phyloP scores from a whole-genome alignment of 53 echinoderm and acorn worm species.

The Crossaster papposus region DNA sequence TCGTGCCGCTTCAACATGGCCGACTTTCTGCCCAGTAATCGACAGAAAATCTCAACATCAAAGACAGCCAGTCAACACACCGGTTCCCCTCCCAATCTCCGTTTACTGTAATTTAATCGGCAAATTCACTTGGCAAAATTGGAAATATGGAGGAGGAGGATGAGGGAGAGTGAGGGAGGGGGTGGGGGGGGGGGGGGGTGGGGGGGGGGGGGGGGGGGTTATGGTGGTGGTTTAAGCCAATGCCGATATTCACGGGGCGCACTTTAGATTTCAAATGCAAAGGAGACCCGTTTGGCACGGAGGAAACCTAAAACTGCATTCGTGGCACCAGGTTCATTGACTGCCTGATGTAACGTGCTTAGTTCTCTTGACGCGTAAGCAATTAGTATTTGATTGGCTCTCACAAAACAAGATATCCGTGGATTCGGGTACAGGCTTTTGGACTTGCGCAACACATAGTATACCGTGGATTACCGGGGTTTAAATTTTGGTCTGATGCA shows the following conservation, averaged over 20 bases:
- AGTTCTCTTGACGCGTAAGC: not conserved
- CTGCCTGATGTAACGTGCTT: not conserved
- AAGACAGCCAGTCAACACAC: not conserved
- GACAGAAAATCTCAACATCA: constrained; percentile 22
- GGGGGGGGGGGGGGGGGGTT: no score
- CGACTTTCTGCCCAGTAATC: not conserved
- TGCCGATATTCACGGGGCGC: not conserved
- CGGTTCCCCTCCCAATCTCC: not conserved
- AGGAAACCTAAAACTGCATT: not conserved
- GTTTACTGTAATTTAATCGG: constrained; percentile 27
- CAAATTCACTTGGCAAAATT: constrained; percentile 22
- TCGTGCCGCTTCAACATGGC: not conserved
- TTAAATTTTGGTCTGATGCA: no score
- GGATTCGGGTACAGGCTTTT: not conserved
- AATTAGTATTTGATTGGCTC: constrained; percentile 22
- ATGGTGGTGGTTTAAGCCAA: not conserved
- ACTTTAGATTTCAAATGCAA: constrained; percentile 9
- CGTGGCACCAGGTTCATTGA: not conserved
- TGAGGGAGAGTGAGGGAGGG: no score
- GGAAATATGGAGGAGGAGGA: no score
- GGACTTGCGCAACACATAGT: not conserved
- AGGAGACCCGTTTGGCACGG: not conserved
- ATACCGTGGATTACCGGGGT: no score
- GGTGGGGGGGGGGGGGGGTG: no score
- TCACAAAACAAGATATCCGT: not conserved